Conservation (phyloP, 2,113 vertebrate genomes). For the Chaenocephalus aceratus region DNA sequence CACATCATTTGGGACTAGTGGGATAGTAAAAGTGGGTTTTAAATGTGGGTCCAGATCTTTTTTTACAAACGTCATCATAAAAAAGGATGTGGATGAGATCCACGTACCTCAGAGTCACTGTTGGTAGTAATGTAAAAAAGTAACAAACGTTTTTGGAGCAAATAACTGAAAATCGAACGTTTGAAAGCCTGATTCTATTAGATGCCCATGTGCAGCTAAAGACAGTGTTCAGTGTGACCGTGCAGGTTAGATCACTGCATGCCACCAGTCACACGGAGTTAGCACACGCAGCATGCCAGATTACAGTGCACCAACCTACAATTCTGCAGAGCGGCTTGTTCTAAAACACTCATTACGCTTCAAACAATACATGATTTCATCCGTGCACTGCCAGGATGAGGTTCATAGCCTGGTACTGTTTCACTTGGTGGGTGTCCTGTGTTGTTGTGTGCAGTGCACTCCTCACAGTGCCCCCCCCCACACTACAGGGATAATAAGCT, state of each 20-base stretch:
- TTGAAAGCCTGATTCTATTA: neutral
- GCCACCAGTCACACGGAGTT: slow-evolving; percentile 14
- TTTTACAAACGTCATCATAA: too few relatives aligned
- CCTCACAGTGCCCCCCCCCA: neutral
- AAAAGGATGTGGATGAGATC: too few relatives aligned
- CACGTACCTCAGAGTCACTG: too few relatives aligned
- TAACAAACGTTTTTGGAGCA: too few relatives aligned
- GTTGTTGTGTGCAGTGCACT: slow-evolving; percentile 12
- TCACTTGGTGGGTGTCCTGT: slow-evolving; percentile 56
- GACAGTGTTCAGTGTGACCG: neutral
- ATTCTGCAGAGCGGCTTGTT: slow-evolving; percentile 20
- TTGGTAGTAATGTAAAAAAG: too few relatives aligned
- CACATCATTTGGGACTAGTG: too few relatives aligned
- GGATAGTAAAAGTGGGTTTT: too few relatives aligned
- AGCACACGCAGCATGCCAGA: slow-evolving; percentile 23
- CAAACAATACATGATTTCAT: slow-evolving; percentile 55
- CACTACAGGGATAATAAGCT: slow-evolving; percentile 41
- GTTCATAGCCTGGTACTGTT: neutral
- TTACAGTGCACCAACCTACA: slow-evolving; percentile 62
- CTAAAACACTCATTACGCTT: slow-evolving; percentile 70
- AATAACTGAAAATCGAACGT: neutral
- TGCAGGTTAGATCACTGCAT: slow-evolving; percentile 31
- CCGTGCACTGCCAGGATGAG: neutral
- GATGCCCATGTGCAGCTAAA: neutral
- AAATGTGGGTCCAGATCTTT: too few relatives aligned